Base-by-base conservation (phyloP, 2,113 vertebrate genomes). In the Heteronetta atricapilla region DNA sequence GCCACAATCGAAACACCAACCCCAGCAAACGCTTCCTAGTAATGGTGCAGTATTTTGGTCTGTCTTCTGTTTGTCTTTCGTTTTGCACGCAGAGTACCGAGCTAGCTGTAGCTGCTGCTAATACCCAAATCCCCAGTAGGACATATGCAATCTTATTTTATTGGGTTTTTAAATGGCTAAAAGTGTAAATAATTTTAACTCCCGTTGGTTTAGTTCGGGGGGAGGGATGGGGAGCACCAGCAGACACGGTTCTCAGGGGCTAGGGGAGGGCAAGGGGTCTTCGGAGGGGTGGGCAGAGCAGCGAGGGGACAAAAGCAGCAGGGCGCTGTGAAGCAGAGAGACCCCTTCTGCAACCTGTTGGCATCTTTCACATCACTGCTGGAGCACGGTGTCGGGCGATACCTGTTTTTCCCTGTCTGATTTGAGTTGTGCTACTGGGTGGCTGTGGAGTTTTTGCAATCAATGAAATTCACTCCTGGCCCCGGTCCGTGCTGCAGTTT, bases 121-220 rank as follows among this genome's bases (percentile, higher is more conserved):
- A 95, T 84, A 70, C 93, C 90, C 93, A 87, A 40, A 52, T 88
- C 88, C 94, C 91, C 80, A 63, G 58, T 94, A 95, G 94, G 94
- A 94, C 93, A 94, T 89, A 93, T 36, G 94, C 94, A 81, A 55
- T 89, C 94, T 96, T 95, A 89, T 86, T 95, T 94, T 85, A 92
- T 92, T 95, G 87, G 91, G 90, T 90, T 96, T 95, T 96, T 95
- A 96, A 94, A 94, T 96, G 88, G 96, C 96, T 92, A 68, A 79
- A 82, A 90, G 83, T 97, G 97, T 97, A 97, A 97, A 97, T 96
- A 97, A 94, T 86, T 97, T 95, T 91, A 95, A 91, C 72, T 96
- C 96, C 67, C 58, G 50, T 82, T 93, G 92, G 79, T 90, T 95
- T 86, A 10, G 63, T 82, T 56, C 58, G 19, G 29, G 48, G 48